These are phyloP conservation scores for Amphiduros pacificus DNA, from an alignment of 2,888 invertebrate species.

Conservation along the genomic window DNA sequence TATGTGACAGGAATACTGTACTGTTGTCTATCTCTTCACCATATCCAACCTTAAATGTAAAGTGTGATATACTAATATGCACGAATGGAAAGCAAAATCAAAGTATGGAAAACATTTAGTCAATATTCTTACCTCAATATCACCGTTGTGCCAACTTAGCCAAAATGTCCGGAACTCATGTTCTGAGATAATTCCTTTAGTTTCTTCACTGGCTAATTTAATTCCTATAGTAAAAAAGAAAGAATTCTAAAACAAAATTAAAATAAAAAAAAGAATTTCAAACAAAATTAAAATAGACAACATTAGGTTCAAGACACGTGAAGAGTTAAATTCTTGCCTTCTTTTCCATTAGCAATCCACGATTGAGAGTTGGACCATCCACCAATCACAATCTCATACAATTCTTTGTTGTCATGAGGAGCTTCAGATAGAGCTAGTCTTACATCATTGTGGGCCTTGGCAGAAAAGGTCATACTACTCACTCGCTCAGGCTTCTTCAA, in stretches of 20 bases:
- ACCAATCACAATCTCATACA: conserved; percentile 83
- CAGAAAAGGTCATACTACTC: conserved; percentile 65
- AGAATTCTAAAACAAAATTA: too few relatives aligned
- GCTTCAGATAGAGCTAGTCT: conserved; percentile 73
- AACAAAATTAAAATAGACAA: not conserved
- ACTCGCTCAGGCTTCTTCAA: conserved; percentile 9
- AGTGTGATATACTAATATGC: too few relatives aligned
- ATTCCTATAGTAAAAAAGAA: conserved; percentile 11
- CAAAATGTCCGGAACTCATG: conserved; percentile 25
- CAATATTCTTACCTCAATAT: conserved; percentile 18
- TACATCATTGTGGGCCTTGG: conserved; percentile 79
- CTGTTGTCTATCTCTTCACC: conserved; percentile 6
- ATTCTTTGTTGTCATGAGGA: conserved; percentile 69
- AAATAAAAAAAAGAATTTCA: not conserved
- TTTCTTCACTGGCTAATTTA: not conserved
- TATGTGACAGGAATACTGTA: conserved; percentile 5
- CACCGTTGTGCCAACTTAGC: conserved; percentile 15
- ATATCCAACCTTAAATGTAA: conserved; percentile 15
- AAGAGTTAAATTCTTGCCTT: conserved; percentile 9
- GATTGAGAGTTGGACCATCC: conserved; percentile 84
- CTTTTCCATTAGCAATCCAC: conserved; percentile 47
- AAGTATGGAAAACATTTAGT: not conserved
- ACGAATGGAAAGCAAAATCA: not conserved
- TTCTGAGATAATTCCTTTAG: conserved; percentile 15
- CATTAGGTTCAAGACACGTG: not conserved